Evolutionary conservation across 2,113 vertebrate species (phyloP).

Genomic region (Callionymus lyra): DNA sequence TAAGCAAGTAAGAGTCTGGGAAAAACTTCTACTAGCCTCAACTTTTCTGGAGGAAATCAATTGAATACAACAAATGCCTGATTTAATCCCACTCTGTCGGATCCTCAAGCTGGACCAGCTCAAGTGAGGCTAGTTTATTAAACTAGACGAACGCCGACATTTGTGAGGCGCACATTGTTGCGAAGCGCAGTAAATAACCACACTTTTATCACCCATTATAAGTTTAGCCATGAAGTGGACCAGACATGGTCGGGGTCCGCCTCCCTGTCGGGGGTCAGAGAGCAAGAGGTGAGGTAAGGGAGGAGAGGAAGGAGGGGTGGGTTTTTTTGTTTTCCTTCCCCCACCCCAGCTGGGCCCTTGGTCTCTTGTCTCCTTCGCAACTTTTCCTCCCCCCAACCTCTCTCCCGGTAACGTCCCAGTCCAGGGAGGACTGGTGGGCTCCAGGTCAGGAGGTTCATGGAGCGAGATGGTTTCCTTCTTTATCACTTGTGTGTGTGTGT

Average conservation of each 20-base stretch:
- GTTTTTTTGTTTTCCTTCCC: conserved; percentile 30
- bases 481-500: conserved; percentile 14
- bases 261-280: conserved; percentile 45
- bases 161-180: not conserved
- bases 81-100: too few relatives aligned
- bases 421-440: conserved; percentile 33
- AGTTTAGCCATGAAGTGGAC: conserved; percentile 9
- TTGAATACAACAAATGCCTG: too few relatives aligned
- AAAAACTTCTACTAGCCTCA: too few relatives aligned
- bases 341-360: conserved; percentile 49
- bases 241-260: conserved; percentile 25
- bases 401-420: conserved; percentile 12
- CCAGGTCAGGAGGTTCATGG: conserved; percentile 53
- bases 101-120: too few relatives aligned
- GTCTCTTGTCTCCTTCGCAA: conserved; percentile 24
- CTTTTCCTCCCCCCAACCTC: conserved; percentile 27
- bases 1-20: too few relatives aligned
- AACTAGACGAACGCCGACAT: too few relatives aligned
- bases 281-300: conserved; percentile 42
- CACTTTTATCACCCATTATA: not conserved
- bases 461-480: conserved; percentile 39
- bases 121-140: too few relatives aligned
- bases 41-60: too few relatives aligned
- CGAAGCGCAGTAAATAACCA: not conserved
- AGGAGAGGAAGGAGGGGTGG: conserved; percentile 22